Evolutionary conservation across 2,113 vertebrate species (phyloP), one percentile per base, ranked within the genome.

Genomic region (Neolamprologus kungweensis): DNA sequence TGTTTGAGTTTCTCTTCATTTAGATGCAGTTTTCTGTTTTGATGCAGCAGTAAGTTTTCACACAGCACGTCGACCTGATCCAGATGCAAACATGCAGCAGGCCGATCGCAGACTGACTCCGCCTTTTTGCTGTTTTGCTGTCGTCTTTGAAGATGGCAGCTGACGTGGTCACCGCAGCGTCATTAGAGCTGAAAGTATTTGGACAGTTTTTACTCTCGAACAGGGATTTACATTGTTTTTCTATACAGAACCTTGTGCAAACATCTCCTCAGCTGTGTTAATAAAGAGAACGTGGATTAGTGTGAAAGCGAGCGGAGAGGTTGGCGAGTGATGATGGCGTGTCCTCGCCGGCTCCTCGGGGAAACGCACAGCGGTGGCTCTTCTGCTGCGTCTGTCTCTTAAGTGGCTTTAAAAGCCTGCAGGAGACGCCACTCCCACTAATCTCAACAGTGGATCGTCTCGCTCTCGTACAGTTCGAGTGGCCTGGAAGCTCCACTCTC

Each of bases 351-450:
- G 51, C 85, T 93, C 90, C 87, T 89, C 63, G 3, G 91, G 90
- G 88, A 84, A 91, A 79, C 12, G 23, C 83, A 87, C 89, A 63
- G 85, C 85, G 86, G 81, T 53, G 33, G 42, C 68, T 71, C 85
- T 87, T 85, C 31, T 78, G 81, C 82, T 87, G 73, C 79, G 68
- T 87, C 81, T 82, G 50, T 6, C 65, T 80, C 81, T 31, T 85
- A 91, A 94, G 93, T 93, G 91, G 75, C 81, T 91, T 83, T 93
- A 91, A 94, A 93, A 94, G 89, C 92, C 68, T 87, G 83, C 47
- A 47, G 80, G 5, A 88, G 80, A 88, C 81, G 47, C 78, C 54
- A 42, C 89, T 81, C 60, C 80, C 45, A 79, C 86, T 89, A 89
- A 93, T 88, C 87, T 85, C 81, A 88, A 88, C 58, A 4, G 55